A percentile compares a stretch with the other conserved stretches of the same genome.
Conservation (phyloP, 2,797 vertebrate species). For the Lutjanus argentimaculatus region DNA sequence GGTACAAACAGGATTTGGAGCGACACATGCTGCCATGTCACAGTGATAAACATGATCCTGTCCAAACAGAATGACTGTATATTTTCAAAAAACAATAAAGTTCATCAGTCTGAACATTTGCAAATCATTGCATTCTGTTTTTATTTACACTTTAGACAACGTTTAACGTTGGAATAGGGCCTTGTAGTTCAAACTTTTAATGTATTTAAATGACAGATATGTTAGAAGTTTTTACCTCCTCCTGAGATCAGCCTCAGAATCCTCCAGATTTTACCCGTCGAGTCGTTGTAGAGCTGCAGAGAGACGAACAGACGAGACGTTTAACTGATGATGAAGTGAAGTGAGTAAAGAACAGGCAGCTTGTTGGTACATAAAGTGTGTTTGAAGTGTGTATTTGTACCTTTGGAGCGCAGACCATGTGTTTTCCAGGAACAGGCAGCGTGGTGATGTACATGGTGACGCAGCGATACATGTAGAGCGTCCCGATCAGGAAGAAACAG, state of each 20-base stretch:
- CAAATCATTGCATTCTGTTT: no score
- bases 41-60: no score
- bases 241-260: constrained; percentile 79
- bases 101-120: no score
- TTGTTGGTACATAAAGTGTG: neutral
- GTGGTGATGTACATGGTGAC: constrained; percentile 98
- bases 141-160: no score
- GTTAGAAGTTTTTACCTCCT: constrained; percentile 66
- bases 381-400: constrained; percentile 67
- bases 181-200: no score
- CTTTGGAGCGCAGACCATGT: constrained; percentile 97
- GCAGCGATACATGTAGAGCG: constrained; percentile 95
- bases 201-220: no score
- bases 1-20: no score
- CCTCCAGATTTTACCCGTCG: constrained; percentile 78
- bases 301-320: neutral
- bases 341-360: neutral
- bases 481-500: constrained; percentile 96
- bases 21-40: no score
- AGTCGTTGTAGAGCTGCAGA: constrained; percentile 76
- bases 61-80: no score
- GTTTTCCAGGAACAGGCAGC: constrained; percentile 94
- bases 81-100: no score
- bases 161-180: no score
- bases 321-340: neutral